These are phyloP conservation scores for Tenthredo notha DNA, from an alignment of 2,888 invertebrate genomes.

Conservation along the genomic window DNA sequence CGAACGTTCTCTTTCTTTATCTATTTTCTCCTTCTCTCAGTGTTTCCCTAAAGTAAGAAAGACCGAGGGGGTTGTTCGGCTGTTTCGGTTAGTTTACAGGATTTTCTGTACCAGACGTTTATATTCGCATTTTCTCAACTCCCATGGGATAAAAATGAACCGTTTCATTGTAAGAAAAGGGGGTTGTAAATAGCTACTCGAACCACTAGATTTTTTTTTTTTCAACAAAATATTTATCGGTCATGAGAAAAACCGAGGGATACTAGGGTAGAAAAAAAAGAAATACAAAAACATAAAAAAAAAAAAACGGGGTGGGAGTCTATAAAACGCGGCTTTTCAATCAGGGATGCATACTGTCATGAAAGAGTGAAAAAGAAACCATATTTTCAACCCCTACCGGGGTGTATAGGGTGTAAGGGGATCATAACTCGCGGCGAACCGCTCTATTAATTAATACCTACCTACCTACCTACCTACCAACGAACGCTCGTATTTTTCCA, in stretches of 20 bases:
- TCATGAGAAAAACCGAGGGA: not conserved
- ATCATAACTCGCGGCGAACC: slow-evolving; percentile 24
- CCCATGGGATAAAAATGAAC: not conserved
- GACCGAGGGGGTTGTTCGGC: not conserved
- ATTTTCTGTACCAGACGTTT: not conserved
- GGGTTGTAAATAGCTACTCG: too few species aligned
- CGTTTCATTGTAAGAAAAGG: not conserved
- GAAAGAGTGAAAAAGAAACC: slow-evolving; percentile 27
- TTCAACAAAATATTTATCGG: not conserved
- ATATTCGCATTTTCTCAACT: not conserved
- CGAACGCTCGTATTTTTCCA: slow-evolving; percentile 17
- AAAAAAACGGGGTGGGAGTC: not conserved
- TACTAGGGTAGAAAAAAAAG: too few species aligned
- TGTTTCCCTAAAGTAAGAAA: slow-evolving; percentile 40
- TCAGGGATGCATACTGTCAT: not conserved
- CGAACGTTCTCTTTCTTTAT: slow-evolving; percentile 49
- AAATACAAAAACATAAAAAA: too few species aligned
- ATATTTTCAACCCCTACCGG: not conserved
- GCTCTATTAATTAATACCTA: slow-evolving; percentile 33
- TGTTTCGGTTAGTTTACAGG: not conserved
- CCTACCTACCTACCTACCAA: slow-evolving; percentile 25
- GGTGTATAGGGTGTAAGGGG: not conserved
- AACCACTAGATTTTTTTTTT: not conserved
- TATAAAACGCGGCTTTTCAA: not conserved
- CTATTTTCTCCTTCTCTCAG: slow-evolving; percentile 20